Conservation (phyloP, 2,797 vertebrate species). For the Phrynocephalus vlangalii region DNA sequence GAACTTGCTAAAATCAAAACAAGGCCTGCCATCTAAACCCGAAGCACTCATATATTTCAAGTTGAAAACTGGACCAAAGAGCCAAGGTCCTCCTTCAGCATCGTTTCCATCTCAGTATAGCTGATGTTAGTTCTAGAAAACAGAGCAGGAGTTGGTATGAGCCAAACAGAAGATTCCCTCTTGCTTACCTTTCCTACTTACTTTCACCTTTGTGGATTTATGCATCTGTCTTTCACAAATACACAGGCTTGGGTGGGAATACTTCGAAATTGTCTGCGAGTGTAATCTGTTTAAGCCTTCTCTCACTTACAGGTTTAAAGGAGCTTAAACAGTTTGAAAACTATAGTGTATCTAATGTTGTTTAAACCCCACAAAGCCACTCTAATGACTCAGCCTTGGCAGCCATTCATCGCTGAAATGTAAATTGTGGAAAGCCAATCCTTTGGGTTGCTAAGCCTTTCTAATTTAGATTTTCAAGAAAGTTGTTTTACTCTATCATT, state of each 20-base stretch:
- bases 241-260: neutral
- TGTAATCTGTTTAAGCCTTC: slow-evolving; percentile 46
- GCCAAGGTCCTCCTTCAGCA: neutral
- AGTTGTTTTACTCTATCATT: neutral
- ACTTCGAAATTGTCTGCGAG: neutral
- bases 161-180: neutral
- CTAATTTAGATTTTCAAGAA: neutral
- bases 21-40: neutral
- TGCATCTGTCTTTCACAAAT: neutral
- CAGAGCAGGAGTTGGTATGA: neutral
- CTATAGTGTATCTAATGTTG: slow-evolving; percentile 28
- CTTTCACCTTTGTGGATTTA: too few species aligned
- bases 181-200: neutral
- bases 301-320: slow-evolving; percentile 36
- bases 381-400: slow-evolving; percentile 5
- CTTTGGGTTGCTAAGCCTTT: slow-evolving; percentile 3
- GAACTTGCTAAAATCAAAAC: too few species aligned
- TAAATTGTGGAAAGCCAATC: neutral
- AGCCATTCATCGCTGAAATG: slow-evolving; percentile 10
- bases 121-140: too few species aligned
- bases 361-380: slow-evolving; percentile 21
- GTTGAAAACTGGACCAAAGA: neutral
- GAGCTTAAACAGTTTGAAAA: slow-evolving; percentile 39
- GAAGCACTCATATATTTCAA: neutral
- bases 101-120: too few species aligned